phyloP scores from a whole-genome alignment of 2,888 invertebrate species.

The Leucophenga montana region DNA sequence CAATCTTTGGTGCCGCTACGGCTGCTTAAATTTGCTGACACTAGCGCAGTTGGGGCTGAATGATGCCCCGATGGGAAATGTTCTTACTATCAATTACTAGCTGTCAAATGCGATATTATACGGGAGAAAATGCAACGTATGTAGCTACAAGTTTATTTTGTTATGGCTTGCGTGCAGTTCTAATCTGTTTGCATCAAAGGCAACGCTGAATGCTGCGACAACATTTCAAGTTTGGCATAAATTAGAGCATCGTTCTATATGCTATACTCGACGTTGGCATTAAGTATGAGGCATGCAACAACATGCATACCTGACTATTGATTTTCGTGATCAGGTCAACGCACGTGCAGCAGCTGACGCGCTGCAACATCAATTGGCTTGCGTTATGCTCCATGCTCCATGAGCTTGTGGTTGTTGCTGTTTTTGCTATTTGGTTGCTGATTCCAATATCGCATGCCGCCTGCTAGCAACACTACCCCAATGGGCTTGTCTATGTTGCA shows the following conservation, averaged over 20 bases:
- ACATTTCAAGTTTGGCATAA: constrained; percentile 13
- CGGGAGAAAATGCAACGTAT: background rate
- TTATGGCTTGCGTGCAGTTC: constrained; percentile 16
- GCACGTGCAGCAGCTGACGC: constrained; percentile 4
- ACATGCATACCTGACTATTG: background rate
- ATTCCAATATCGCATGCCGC: constrained; percentile 17
- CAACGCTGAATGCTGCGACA: constrained; percentile 10
- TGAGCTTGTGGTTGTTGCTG: background rate
- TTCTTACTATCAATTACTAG: constrained; percentile 6
- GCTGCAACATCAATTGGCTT: background rate
- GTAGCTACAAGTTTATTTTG: background rate
- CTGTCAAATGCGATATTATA: background rate
- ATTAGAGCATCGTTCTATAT: constrained; percentile 14
- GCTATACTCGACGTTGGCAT: background rate
- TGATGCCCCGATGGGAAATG: constrained; percentile 24
- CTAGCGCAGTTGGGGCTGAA: constrained; percentile 38
- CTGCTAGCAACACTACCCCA: background rate
- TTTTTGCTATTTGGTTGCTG: background rate
- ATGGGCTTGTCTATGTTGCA: background rate
- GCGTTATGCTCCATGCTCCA: background rate
- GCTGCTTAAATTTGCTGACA: constrained; percentile 22
- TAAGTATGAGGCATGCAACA: constrained; percentile 10
- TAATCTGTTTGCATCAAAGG: constrained; percentile 11
- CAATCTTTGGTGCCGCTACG: background rate
- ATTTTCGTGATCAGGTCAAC: constrained; percentile 18